Percentiles rank a stretch among this genome's conserved stretches.
These are phyloP conservation scores for Zele albiditarsus DNA, from an alignment of 2,888 invertebrate species.

Conservation along the genomic window DNA sequence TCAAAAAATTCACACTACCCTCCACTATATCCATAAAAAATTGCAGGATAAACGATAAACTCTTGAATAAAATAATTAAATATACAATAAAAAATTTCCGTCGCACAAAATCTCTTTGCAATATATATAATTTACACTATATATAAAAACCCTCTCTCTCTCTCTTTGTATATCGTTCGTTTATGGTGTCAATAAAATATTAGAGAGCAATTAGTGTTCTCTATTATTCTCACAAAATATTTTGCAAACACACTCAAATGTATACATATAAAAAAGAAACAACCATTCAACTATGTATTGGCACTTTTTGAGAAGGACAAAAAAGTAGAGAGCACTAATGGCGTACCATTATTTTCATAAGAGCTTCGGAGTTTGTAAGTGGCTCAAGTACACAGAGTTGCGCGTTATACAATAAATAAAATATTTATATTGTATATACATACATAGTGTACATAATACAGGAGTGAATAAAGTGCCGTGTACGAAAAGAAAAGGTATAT, in stretches of 20 bases:
- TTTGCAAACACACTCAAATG: conserved; percentile 22
- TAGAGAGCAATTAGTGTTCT: conserved; percentile 21
- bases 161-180: neutral
- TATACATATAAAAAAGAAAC: neutral
- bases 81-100: too few species aligned
- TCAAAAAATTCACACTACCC: too few species aligned
- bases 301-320: neutral
- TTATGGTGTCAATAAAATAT: conserved; percentile 2
- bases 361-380: conserved; percentile 12
- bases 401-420: conserved; percentile 23
- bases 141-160: neutral
- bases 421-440: conserved; percentile 22
- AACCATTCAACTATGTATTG: neutral
- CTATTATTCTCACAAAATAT: conserved; percentile 20
- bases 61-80: too few species aligned
- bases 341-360: conserved; percentile 29
- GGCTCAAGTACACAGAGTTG: conserved; percentile 1
- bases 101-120: too few species aligned
- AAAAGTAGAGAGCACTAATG: conserved; percentile 6
- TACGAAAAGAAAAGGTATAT: neutral
- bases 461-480: conserved; percentile 17
- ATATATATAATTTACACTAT: too few species aligned
- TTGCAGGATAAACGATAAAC: too few species aligned
- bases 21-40: too few species aligned
- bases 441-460: neutral